Percentiles rank a stretch among this genome's conserved stretches.
Evolutionary conservation across 64 coral and sea anemone species (phyloP).

Genomic region (Pocillopora damicornis): DNA sequence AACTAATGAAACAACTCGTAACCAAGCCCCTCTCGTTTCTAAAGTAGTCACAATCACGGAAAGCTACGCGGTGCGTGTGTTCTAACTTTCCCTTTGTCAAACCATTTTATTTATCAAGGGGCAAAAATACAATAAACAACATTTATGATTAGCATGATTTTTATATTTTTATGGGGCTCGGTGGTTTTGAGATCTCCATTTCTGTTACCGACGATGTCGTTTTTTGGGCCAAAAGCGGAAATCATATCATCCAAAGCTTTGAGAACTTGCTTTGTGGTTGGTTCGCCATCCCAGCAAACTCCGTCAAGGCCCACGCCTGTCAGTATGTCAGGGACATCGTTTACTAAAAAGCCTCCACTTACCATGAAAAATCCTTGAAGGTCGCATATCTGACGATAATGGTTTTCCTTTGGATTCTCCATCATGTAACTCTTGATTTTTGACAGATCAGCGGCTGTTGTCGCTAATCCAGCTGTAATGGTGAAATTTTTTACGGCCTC

Average conservation of each 20-base stretch:
- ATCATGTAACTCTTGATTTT: slow-evolving; percentile 36
- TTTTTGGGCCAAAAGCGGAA: not conserved
- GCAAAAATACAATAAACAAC: too few species aligned
- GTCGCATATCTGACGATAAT: slow-evolving; percentile 55
- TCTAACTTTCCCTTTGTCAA: too few species aligned
- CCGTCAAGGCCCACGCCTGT: not conserved
- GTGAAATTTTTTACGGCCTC: slow-evolving; percentile 28
- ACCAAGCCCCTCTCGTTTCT: too few species aligned
- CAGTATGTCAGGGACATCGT: slow-evolving; percentile 26
- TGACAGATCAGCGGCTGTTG: slow-evolving; percentile 34
- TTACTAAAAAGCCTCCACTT: slow-evolving; percentile 36
- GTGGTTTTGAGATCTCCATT: not conserved
- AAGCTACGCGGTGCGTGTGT: too few species aligned
- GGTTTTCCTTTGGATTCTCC: not conserved
- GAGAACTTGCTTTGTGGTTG: slow-evolving; percentile 34
- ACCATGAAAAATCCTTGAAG: slow-evolving; percentile 47
- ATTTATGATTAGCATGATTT: not conserved
- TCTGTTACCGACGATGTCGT: not conserved
- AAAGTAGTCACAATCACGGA: too few species aligned
- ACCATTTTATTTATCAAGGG: too few species aligned
- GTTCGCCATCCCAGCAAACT: slow-evolving; percentile 23
- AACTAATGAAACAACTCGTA: too few species aligned
- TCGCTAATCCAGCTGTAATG: not conserved
- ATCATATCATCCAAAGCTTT: slow-evolving; percentile 46
- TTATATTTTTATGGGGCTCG: not conserved